Conservation (phyloP, 1,140 invertebrate genomes). For the Andrena cerasifolii region DNA sequence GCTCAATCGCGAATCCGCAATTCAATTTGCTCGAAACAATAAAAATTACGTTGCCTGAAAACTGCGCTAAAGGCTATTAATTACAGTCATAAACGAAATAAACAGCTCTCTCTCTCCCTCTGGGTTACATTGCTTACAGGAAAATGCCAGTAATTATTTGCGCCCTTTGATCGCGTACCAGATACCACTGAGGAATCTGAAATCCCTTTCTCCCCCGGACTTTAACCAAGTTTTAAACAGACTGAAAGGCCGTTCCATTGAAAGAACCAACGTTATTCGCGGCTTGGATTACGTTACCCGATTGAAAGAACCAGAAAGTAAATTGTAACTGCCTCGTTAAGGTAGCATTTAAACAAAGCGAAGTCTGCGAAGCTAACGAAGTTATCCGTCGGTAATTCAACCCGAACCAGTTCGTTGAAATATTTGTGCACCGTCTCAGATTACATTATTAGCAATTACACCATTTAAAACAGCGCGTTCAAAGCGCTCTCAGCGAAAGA, state of each 20-base stretch:
- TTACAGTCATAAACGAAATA: slow-evolving; percentile 13
- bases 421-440: background rate
- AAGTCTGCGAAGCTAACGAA: slow-evolving; percentile 18
- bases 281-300: background rate
- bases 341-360: slow-evolving; percentile 25
- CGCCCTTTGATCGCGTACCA: background rate
- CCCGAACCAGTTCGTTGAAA: background rate
- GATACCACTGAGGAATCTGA: background rate
- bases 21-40: background rate
- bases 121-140: background rate
- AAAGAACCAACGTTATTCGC: background rate
- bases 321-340: background rate
- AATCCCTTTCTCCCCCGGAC: background rate
- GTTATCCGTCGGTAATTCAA: background rate
- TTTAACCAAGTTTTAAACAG: background rate
- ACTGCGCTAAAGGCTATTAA: background rate
- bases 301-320: slow-evolving; percentile 7
- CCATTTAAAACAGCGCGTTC: too few relatives aligned
- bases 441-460: background rate
- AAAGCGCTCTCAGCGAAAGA: too few relatives aligned
- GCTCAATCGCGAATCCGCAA: background rate
- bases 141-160: slow-evolving; percentile 19
- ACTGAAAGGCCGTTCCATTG: slow-evolving; percentile 18
- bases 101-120: background rate
- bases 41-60: slow-evolving; percentile 4